A percentile compares a stretch with the other conserved stretches of the same genome.
Evolutionary conservation across 92 coral and sea anemone species (phyloP).

Genomic region (Phenganax subtilis): DNA sequence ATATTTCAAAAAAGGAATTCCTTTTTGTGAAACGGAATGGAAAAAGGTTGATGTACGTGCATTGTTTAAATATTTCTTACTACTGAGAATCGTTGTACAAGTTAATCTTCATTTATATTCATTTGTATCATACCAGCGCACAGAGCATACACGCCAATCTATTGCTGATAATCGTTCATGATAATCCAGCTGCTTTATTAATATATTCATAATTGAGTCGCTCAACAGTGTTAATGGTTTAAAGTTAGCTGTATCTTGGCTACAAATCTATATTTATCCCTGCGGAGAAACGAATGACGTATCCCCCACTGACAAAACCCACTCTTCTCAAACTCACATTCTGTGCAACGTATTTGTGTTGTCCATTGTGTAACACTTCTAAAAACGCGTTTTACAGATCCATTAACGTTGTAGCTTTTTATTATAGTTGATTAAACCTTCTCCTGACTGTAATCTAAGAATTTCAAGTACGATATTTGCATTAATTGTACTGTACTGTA

Average conservation of each 20-base stretch:
- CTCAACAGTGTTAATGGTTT: not conserved
- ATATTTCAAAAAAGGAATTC: too few species aligned
- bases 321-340: not conserved
- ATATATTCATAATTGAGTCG: not conserved
- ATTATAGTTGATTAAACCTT: too few species aligned
- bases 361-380: not conserved
- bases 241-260: not conserved
- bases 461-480: too few species aligned
- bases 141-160: too few species aligned
- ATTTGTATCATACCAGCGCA: too few species aligned
- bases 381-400: too few species aligned
- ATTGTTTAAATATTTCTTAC: too few species aligned
- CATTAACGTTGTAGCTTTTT: too few species aligned
- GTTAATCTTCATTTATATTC: not conserved
- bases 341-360: not conserved
- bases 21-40: too few species aligned
- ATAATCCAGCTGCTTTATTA: conserved; percentile 4
- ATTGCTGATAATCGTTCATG: not conserved
- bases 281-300: not conserved
- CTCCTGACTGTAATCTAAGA: too few species aligned
- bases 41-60: too few species aligned
- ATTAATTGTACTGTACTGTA: too few species aligned
- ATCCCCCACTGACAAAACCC: conserved; percentile 1
- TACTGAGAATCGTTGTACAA: not conserved
- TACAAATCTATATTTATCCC: not conserved